Percentiles rank a stretch among this genome's conserved stretches.
Conservation (phyloP, 2,888 invertebrate species). For the Dicycla oo region DNA sequence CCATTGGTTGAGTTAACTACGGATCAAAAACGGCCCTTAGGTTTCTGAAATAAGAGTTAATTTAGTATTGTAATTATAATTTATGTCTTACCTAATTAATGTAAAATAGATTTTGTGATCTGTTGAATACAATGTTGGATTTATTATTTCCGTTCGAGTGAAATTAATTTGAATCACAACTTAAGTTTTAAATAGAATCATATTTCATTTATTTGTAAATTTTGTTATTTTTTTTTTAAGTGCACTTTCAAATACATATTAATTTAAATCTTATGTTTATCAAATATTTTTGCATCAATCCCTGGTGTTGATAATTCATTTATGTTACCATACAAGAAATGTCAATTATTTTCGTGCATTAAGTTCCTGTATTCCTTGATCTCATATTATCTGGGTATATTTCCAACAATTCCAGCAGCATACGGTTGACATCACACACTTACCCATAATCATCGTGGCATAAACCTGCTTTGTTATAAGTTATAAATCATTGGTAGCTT, state of each 20-base stretch:
- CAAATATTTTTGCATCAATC: conserved; percentile 1
- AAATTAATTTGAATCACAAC: conserved; percentile 46
- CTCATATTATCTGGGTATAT: conserved; percentile 50
- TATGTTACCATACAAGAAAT: background rate
- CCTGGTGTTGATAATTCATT: background rate
- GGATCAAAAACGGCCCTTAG: no score
- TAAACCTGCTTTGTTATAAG: conserved; percentile 8
- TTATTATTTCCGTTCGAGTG: conserved; percentile 45
- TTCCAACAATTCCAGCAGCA: conserved; percentile 47
- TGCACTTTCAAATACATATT: conserved; percentile 46
- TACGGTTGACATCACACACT: conserved; percentile 49
- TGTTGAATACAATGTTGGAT: conserved; percentile 32
- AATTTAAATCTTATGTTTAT: conserved; percentile 16
- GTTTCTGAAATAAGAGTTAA: conserved; percentile 26
- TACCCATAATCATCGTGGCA: conserved; percentile 44
- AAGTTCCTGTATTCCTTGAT: conserved; percentile 36
- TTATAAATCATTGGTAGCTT: background rate
- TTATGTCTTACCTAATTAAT: conserved; percentile 19
- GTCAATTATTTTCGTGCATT: conserved; percentile 36
- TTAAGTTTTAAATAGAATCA: conserved; percentile 14
- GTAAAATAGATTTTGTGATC: conserved; percentile 24
- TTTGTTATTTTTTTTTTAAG: conserved; percentile 20
- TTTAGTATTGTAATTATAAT: conserved; percentile 23
- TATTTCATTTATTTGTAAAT: conserved; percentile 14
- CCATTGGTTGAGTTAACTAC: no score